A percentile compares a stretch with the other conserved stretches of the same genome.
These are phyloP conservation scores for Napeogenes sylphis DNA, from an alignment of 2,888 invertebrate species.

Conservation along the genomic window DNA sequence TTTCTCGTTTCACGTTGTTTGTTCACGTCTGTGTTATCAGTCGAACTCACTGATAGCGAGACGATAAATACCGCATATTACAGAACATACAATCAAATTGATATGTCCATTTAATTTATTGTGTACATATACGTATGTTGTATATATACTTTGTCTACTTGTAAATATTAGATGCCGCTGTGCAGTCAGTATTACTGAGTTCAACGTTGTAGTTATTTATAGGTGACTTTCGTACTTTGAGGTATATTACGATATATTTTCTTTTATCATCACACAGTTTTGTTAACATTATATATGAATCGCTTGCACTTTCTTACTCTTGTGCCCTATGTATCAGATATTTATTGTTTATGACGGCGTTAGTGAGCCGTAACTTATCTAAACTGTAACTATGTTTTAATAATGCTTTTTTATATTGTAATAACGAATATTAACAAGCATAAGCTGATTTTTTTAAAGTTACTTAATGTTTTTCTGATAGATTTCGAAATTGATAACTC, in stretches of 20 bases:
- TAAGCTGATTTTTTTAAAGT: slow-evolving; percentile 22
- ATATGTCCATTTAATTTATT: slow-evolving; percentile 68
- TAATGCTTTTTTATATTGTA: slow-evolving; percentile 28
- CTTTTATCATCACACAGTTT: slow-evolving; percentile 28
- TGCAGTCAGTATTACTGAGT: slow-evolving; percentile 69
- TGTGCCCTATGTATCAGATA: background rate
- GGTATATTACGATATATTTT: slow-evolving; percentile 19
- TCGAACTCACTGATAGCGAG: slow-evolving; percentile 32
- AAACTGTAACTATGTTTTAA: slow-evolving; percentile 35
- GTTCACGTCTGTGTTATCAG: slow-evolving; percentile 7
- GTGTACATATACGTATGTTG: slow-evolving; percentile 68
- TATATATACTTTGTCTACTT: slow-evolving; percentile 59
- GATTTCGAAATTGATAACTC: slow-evolving; percentile 73
- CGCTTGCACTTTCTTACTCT: slow-evolving; percentile 28
- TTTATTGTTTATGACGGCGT: slow-evolving; percentile 27
- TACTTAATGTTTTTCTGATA: slow-evolving; percentile 56
- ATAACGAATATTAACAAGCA: slow-evolving; percentile 26
- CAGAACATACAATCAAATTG: slow-evolving; percentile 70
- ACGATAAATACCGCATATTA: slow-evolving; percentile 57
- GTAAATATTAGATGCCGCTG: slow-evolving; percentile 61
- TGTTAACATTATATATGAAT: slow-evolving; percentile 20
- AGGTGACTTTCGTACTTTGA: slow-evolving; percentile 3
- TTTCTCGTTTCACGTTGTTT: slow-evolving; percentile 8
- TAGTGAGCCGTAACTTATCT: slow-evolving; percentile 33
- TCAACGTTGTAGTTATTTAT: slow-evolving; percentile 31